Percentiles rank a stretch among this genome's conserved stretches.
Evolutionary conservation across 2,113 vertebrate genomes (phyloP).

Genomic region (Brachypodius melanocephalos): DNA sequence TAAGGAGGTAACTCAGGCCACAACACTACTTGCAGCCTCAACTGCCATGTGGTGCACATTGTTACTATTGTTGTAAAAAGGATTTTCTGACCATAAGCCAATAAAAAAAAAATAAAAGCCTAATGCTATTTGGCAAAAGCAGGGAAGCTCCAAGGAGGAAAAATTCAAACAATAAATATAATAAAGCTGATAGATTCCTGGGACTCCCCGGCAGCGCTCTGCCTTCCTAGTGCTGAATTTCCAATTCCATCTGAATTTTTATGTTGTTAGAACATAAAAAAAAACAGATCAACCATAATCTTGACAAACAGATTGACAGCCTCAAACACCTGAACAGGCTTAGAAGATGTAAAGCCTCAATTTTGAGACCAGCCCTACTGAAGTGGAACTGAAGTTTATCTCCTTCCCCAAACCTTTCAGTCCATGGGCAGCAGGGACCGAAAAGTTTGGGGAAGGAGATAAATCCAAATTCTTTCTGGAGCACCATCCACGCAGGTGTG

Average conservation of each 20-base stretch:
- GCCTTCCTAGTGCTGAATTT: background rate
- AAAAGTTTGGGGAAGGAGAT: background rate
- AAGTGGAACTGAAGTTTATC: background rate
- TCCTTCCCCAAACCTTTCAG: too few relatives aligned
- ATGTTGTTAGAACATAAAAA: background rate
- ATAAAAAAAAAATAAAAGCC: background rate
- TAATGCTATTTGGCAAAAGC: background rate
- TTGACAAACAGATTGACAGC: background rate
- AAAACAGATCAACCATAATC: background rate
- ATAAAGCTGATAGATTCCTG: background rate
- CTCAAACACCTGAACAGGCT: background rate
- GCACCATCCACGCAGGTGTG: too few relatives aligned
- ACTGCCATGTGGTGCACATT: accelerated
- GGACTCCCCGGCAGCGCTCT: background rate
- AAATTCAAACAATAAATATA: background rate
- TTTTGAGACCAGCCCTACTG: background rate
- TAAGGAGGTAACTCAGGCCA: background rate
- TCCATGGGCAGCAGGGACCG: background rate
- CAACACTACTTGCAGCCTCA: background rate
- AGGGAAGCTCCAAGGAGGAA: background rate
- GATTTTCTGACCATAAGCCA: background rate
- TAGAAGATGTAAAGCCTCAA: accelerated
- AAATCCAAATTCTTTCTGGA: accelerated
- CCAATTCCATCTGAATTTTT: background rate
- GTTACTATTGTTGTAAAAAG: background rate